These are phyloP conservation scores for Horisme vitalbata DNA, from an alignment of 2,888 invertebrate species.

Conservation along the genomic window DNA sequence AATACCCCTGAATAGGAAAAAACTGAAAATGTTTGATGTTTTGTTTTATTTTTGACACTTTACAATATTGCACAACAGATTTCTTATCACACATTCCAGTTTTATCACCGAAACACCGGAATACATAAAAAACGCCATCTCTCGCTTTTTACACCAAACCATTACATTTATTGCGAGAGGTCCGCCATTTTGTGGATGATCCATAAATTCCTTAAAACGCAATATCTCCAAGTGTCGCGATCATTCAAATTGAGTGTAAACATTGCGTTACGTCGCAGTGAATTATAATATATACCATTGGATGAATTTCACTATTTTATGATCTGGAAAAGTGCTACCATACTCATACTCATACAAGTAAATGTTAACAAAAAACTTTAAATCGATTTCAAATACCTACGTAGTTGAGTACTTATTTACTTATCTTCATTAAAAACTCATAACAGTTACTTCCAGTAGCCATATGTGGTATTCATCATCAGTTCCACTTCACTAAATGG, in stretches of 20 bases:
- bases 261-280: slow-evolving; percentile 9
- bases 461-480: no score
- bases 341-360: no score
- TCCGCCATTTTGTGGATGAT: slow-evolving; percentile 21
- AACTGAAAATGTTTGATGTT: neutral
- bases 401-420: no score
- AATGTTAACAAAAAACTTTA: no score
- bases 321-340: no score
- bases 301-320: neutral
- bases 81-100: neutral
- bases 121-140: slow-evolving; percentile 13
- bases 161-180: slow-evolving; percentile 29
- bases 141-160: slow-evolving; percentile 20
- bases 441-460: no score
- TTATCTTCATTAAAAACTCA: no score
- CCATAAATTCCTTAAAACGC: slow-evolving; percentile 26
- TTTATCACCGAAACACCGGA: neutral
- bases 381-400: no score
- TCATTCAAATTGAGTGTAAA: slow-evolving; percentile 29
- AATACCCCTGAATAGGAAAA: no score
- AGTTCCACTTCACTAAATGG: no score
- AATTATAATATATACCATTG: neutral
- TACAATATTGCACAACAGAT: neutral
- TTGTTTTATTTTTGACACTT: neutral
- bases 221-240: slow-evolving; percentile 23